These are phyloP conservation scores for Halictus ligatus DNA, from an alignment of 2,888 invertebrate genomes.

Conservation along the genomic window DNA sequence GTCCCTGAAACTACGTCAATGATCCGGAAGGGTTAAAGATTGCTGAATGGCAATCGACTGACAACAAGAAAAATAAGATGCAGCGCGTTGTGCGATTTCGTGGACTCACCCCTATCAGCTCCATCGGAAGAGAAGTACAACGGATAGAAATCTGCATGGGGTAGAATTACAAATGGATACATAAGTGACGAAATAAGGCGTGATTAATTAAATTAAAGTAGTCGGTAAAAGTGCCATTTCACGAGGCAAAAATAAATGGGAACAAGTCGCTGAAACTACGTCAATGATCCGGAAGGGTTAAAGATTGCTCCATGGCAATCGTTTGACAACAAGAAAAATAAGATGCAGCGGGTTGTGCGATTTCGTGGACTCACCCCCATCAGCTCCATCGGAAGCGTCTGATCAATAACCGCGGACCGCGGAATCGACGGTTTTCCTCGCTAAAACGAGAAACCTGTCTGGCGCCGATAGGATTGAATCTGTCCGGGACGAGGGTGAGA, in stretches of 20 bases:
- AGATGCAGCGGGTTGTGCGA: neutral
- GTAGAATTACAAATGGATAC: no score
- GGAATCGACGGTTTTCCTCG: slow-evolving; percentile 51
- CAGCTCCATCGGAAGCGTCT: neutral
- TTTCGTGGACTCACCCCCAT: neutral
- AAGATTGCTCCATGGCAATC: neutral
- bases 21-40: neutral
- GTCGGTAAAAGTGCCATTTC: no score
- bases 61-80: neutral
- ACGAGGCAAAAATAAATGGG: no score
- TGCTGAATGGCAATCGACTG: neutral
- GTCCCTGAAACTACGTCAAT: no score
- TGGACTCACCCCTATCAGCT: neutral
- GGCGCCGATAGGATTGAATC: slow-evolving; percentile 77
- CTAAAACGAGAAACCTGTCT: slow-evolving; percentile 73
- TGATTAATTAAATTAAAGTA: neutral
- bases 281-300: neutral
- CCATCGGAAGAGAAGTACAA: neutral
- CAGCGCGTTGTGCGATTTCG: neutral
- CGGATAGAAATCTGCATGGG: no score
- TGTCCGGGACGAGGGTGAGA: slow-evolving; percentile 62
- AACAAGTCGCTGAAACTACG: no score
- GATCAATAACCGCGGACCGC: neutral
- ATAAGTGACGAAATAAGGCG: no score
- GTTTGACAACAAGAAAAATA: neutral